Evolutionary conservation across 2,888 invertebrate genomes (phyloP).

Genomic region (Drosophila recens): DNA sequence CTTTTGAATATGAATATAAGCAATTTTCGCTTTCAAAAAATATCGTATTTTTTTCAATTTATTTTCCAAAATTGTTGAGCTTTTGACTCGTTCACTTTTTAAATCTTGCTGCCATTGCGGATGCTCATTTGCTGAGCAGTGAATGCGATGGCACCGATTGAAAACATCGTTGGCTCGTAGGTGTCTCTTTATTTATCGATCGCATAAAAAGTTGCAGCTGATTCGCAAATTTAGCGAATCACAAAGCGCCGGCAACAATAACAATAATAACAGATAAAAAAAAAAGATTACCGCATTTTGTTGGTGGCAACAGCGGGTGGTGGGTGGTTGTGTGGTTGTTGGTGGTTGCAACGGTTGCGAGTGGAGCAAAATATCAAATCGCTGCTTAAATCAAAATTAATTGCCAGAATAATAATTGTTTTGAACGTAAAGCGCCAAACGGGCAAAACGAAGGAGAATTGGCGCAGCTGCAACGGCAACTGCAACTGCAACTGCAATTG

Average conservation of each 20-base stretch:
- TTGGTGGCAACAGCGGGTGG: slow-evolving; percentile 52
- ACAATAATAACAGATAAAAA: background rate
- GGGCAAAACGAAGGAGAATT: slow-evolving; percentile 68
- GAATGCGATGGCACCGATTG: slow-evolving; percentile 15
- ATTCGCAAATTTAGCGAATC: slow-evolving; percentile 58
- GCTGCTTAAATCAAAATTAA: slow-evolving; percentile 83
- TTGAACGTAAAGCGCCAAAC: slow-evolving; percentile 73
- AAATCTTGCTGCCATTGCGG: slow-evolving; percentile 22
- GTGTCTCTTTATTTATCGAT: slow-evolving; percentile 60
- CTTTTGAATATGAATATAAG: slow-evolving; percentile 2
- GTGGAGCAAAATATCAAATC: slow-evolving; percentile 73
- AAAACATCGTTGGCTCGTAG: slow-evolving; percentile 53
- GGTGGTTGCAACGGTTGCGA: slow-evolving; percentile 12
- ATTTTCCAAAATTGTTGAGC: background rate
- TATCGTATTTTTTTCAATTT: background rate
- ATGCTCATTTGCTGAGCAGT: slow-evolving; percentile 38
- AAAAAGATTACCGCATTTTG: slow-evolving; percentile 34
- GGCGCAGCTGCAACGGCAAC: slow-evolving; percentile 75
- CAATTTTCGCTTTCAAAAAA: slow-evolving; percentile 5
- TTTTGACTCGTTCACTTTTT: background rate
- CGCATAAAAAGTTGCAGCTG: slow-evolving; percentile 47
- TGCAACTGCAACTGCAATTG: slow-evolving; percentile 64
- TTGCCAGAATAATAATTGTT: slow-evolving; percentile 83
- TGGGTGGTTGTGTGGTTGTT: slow-evolving; percentile 37
- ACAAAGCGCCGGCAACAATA: slow-evolving; percentile 54